Evolutionary conservation across 2,888 invertebrate genomes (phyloP).

Genomic region (Neelides folsomi): DNA sequence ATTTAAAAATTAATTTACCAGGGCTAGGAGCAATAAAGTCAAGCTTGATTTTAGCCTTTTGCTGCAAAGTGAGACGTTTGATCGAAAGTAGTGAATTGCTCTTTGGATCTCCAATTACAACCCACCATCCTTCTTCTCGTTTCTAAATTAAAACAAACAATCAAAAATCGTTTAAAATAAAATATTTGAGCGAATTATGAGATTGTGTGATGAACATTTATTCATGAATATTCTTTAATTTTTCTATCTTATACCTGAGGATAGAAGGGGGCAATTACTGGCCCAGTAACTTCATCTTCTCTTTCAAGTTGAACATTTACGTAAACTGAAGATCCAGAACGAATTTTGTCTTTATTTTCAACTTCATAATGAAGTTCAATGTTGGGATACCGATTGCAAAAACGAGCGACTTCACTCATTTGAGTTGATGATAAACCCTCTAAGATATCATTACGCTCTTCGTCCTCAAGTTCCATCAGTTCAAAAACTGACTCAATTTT

Average conservation of each 20-base stretch:
- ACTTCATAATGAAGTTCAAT: conserved; percentile 92
- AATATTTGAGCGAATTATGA: too few relatives aligned
- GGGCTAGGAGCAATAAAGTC: conserved; percentile 88
- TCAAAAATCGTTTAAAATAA: too few relatives aligned
- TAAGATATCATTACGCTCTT: conserved; percentile 61
- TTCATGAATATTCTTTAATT: too few relatives aligned
- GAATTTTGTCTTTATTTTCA: conserved; percentile 59
- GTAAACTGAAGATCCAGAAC: conserved; percentile 71
- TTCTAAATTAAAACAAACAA: conserved; percentile 36
- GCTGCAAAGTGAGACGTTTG: conserved; percentile 86
- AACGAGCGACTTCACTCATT: conserved; percentile 95
- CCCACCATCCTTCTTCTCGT: conserved; percentile 66
- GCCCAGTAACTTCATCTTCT: conserved; percentile 92
- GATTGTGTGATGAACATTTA: too few relatives aligned
- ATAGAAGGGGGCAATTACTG: conserved; percentile 96
- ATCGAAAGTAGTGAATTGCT: conserved; percentile 89
- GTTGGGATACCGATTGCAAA: conserved; percentile 98
- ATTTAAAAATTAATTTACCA: conserved; percentile 33
- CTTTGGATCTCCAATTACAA: conserved; percentile 93
- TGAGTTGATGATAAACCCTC: conserved; percentile 68
- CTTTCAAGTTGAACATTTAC: conserved; percentile 84
- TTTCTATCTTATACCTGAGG: conserved; percentile 56
- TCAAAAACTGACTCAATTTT: conserved; percentile 86
- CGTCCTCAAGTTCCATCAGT: conserved; percentile 87
- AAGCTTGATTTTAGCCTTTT: conserved; percentile 71